These are phyloP conservation scores for Automeris io DNA, from an alignment of 2,888 invertebrate genomes.

Conservation along the genomic window DNA sequence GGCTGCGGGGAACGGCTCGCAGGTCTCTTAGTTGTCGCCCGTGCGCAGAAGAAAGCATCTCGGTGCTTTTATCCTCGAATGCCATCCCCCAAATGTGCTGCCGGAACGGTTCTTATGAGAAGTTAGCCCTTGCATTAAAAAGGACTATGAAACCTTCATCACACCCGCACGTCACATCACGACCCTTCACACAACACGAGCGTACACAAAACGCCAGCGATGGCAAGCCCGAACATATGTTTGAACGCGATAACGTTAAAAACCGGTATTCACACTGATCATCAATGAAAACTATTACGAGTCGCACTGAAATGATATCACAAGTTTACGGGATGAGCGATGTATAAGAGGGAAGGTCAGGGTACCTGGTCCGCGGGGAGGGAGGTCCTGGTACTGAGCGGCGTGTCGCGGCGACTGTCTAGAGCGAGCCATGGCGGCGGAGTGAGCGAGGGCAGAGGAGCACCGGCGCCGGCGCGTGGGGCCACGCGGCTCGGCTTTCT, in stretches of 20 bases:
- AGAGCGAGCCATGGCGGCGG: constrained; percentile 68
- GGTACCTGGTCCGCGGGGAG: constrained; percentile 72
- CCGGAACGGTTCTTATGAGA: too few relatives aligned
- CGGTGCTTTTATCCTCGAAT: too few relatives aligned
- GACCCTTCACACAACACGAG: background rate
- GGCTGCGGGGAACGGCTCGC: too few relatives aligned
- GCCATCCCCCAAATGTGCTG: too few relatives aligned
- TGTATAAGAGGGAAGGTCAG: background rate
- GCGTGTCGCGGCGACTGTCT: constrained; percentile 70
- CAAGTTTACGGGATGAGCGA: background rate
- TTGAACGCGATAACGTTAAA: background rate
- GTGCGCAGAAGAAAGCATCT: too few relatives aligned
- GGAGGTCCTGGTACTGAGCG: constrained; percentile 58
- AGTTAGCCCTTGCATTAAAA: too few relatives aligned
- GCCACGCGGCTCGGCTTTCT: constrained; percentile 41
- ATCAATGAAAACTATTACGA: background rate
- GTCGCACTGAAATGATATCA: background rate
- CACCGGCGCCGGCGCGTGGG: constrained; percentile 25
- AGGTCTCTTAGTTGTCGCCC: too few relatives aligned
- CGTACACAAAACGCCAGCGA: background rate
- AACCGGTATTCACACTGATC: background rate
- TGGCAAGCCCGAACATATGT: background rate
- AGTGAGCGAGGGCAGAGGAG: constrained; percentile 48
- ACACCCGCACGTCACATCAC: background rate
- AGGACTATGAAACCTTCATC: background rate